These are phyloP conservation scores for Idaea straminata DNA, from an alignment of 2,888 invertebrate species.

Conservation along the genomic window DNA sequence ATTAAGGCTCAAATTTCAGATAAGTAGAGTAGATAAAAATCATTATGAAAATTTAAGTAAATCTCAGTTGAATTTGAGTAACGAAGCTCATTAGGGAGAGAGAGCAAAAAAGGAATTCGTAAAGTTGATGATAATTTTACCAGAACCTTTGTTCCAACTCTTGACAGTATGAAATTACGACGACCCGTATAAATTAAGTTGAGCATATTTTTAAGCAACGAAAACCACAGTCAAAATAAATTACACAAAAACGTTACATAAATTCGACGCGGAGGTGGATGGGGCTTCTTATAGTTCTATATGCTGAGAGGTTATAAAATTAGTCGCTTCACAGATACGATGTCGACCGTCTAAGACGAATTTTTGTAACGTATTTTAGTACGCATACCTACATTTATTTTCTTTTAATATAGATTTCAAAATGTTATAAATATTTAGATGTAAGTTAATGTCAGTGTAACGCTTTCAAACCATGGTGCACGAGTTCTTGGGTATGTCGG, in stretches of 20 bases:
- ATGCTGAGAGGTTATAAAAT: background rate
- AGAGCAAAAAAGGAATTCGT: background rate
- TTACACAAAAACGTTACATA: background rate
- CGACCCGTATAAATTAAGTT: background rate
- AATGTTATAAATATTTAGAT: too few species aligned
- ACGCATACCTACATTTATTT: background rate
- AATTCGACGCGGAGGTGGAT: background rate
- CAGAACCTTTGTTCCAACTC: background rate
- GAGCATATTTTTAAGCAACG: slow-evolving; percentile 13
- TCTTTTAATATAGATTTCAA: too few species aligned
- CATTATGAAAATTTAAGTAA: background rate
- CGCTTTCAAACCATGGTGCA: too few species aligned
- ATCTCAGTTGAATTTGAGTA: background rate
- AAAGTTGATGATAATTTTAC: background rate
- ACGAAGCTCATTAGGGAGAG: background rate
- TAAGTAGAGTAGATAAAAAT: background rate
- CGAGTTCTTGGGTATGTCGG: too few species aligned
- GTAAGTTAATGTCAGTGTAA: too few species aligned
- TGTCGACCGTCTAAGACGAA: background rate
- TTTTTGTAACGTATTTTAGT: background rate
- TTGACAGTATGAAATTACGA: background rate
- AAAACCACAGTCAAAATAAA: slow-evolving; percentile 26
- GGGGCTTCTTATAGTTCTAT: background rate
- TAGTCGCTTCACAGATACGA: background rate
- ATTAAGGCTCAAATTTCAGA: background rate